Evolutionary conservation across 2,797 vertebrate genomes (phyloP).

Genomic region (Gymnothorax reevesii): DNA sequence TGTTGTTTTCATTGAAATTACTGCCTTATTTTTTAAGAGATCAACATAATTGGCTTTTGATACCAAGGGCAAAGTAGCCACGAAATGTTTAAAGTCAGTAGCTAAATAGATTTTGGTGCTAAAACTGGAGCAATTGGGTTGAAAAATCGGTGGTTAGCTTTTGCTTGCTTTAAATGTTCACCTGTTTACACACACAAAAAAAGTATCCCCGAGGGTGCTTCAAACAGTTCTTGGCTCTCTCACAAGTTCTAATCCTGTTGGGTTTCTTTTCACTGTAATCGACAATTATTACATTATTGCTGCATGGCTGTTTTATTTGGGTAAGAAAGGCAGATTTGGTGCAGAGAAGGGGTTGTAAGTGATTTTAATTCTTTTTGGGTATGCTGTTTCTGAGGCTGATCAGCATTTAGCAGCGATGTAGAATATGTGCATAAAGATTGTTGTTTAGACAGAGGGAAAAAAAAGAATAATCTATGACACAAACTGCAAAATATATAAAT

Average conservation of each 20-base stretch:
- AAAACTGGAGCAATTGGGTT: conserved; percentile 66
- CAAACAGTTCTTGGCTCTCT: conserved; percentile 64
- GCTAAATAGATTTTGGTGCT: conserved; percentile 48
- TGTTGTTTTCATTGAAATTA: conserved; percentile 6
- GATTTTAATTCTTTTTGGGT: conserved; percentile 26
- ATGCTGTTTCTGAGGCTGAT: conserved; percentile 1
- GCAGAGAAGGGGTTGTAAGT: conserved; percentile 46
- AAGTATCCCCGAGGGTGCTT: conserved; percentile 71
- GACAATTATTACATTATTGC: conserved; percentile 72
- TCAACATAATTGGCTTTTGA: background rate
- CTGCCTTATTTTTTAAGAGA: conserved; percentile 17
- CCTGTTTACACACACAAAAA: conserved; percentile 57
- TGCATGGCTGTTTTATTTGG: conserved; percentile 70
- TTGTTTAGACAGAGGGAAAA: no score
- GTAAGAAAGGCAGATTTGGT: conserved; percentile 52
- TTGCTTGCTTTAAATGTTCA: conserved; percentile 61
- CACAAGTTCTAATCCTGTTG: conserved; percentile 70
- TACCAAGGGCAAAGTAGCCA: background rate
- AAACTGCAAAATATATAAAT: no score
- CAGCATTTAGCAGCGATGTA: no score
- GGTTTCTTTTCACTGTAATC: conserved; percentile 50
- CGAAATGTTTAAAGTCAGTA: conserved; percentile 38
- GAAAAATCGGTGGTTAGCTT: conserved; percentile 69
- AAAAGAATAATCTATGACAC: no score
- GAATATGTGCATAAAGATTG: no score